These are phyloP conservation scores for Cremastinae sp. DNA, from an alignment of 2,888 invertebrate species.

Conservation along the genomic window DNA sequence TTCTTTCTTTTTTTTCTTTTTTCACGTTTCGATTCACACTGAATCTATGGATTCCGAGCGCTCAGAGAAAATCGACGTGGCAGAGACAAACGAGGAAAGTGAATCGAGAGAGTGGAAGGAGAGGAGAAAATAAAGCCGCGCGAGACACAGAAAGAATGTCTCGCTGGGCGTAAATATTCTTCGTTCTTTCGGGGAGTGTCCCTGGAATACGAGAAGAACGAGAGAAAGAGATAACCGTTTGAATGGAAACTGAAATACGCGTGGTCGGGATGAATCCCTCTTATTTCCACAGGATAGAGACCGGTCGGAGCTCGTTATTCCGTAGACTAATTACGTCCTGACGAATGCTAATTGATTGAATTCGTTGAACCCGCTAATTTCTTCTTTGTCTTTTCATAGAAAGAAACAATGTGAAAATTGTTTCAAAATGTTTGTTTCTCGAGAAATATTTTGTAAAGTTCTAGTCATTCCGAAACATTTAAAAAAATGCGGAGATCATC, in stretches of 20 bases:
- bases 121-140: neutral
- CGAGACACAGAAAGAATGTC: conserved; percentile 27
- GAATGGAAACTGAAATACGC: conserved; percentile 5
- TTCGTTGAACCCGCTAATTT: conserved; percentile 52
- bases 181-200: conserved; percentile 32
- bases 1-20: neutral
- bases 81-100: no score
- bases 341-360: conserved; percentile 59
- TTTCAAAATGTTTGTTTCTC: no score
- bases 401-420: no score
- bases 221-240: conserved; percentile 1
- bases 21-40: neutral
- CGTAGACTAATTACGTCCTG: conserved; percentile 47
- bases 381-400: no score
- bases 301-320: conserved; percentile 33
- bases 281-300: neutral
- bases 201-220: neutral
- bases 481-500: no score
- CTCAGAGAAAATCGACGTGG: neutral
- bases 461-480: no score
- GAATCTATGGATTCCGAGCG: neutral
- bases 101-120: neutral
- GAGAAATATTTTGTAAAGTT: no score
- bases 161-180: conserved; percentile 34
- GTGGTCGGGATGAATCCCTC: conserved; percentile 1